Base-by-base conservation (phyloP, 2,113 vertebrate genomes). In the Sebastes schlegelii region DNA sequence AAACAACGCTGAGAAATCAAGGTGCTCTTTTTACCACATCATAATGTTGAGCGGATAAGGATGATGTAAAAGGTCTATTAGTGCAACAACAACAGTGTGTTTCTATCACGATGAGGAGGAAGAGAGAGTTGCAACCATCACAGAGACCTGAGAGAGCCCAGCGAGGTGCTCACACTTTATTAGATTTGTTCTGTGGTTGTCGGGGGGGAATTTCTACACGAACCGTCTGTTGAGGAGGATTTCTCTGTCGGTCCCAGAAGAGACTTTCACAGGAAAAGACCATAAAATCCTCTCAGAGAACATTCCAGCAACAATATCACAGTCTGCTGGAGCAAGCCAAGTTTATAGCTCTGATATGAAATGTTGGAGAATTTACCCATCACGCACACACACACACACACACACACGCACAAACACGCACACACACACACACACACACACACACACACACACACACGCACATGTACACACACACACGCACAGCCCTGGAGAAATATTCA, bases 141-240 rank as follows among this genome's bases (percentile, higher is more conserved):
- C 63, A 69, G 80, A 87, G 86, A 88, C 55, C 49, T 42, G 49
- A 86, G 55, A 86, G 76, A 85, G 89, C 84, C 83, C 91, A 85
- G 80, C 6, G 73, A 91, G 80, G 91, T 87, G 77, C 86, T 92
- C 80, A 91, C 62, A 61, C 83, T 88, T 90, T 91, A 92, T 93
- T 91, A 90, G 86, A 92, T 88, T 92, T 93, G 88, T 86, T 89
- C 88, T 90, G 79, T 80, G 78, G 79, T 70, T 83, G 84, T 91
- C 90, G 74, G 61, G 84, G 77, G 74, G 74, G 77, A 79, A 43
- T 77, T 74, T 89, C 79, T 74, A 76, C 84, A 80, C 43, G 11
- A 54, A 58, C 55, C 80, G 87, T 79, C 61, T 77, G 80, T 49
- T 48, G 74, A 79, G 74, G 78, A 90, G 70, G 80, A 79, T 82